Evolutionary conservation across 1,140 invertebrate genomes (phyloP).

Genomic region (Apis cerana): DNA sequence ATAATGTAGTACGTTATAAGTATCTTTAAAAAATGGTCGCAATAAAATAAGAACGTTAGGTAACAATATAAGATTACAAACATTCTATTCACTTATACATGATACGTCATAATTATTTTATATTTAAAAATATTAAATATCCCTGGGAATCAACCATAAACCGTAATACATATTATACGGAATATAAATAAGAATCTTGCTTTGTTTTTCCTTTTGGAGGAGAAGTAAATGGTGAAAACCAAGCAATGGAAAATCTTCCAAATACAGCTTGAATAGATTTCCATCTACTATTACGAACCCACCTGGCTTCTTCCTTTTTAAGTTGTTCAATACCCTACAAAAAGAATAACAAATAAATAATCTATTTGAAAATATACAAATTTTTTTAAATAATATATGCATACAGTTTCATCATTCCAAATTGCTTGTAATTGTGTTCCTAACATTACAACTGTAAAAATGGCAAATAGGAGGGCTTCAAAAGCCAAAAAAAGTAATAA

Average conservation of each 20-base stretch:
- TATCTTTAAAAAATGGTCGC: constrained; percentile 40
- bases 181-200: constrained; percentile 89
- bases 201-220: constrained; percentile 89
- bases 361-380: not conserved
- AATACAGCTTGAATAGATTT: constrained; percentile 97
- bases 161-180: constrained; percentile 81
- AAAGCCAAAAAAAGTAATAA: constrained; percentile 97
- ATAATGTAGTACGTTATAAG: constrained; percentile 31
- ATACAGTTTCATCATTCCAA: constrained; percentile 98
- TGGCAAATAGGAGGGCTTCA: constrained; percentile 97
- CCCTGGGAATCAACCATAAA: constrained; percentile 42
- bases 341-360: constrained; percentile 3
- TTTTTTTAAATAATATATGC: constrained; percentile 56
- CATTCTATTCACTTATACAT: constrained; percentile 42
- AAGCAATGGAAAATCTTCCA: constrained; percentile 94
- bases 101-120: constrained; percentile 34
- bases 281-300: constrained; percentile 95
- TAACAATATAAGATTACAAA: constrained; percentile 60
- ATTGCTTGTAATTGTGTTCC: constrained; percentile 98
- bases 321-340: constrained; percentile 95
- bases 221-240: constrained; percentile 96
- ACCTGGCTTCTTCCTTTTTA: constrained; percentile 95
- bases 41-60: constrained; percentile 31
- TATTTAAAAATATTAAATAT: constrained; percentile 62
- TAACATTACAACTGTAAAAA: constrained; percentile 99